These are phyloP conservation scores for Chlorodrepanis virens DNA, from an alignment of 2,113 vertebrate genomes.

Conservation along the genomic window DNA sequence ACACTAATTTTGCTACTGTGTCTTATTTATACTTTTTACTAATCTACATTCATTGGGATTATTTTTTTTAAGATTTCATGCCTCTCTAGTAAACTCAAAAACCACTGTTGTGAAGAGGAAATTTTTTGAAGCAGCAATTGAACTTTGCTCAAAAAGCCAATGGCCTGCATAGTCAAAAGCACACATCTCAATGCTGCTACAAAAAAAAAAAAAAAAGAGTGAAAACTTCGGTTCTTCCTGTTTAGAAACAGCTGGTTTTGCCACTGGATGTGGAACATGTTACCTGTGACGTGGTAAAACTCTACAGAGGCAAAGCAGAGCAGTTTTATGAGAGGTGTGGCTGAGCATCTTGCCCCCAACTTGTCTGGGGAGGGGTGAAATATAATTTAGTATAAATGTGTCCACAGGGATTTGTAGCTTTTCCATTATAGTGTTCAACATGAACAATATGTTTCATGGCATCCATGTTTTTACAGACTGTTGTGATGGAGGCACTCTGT, in stretches of 20 bases:
- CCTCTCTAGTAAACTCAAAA: neutral
- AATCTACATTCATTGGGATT: rapidly evolving
- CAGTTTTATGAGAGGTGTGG: neutral
- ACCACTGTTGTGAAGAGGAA: neutral
- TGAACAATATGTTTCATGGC: neutral
- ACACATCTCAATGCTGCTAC: neutral
- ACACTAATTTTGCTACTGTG: neutral
- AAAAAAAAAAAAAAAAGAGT: neutral
- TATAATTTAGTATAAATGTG: neutral
- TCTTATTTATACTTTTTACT: neutral
- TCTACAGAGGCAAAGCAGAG: neutral
- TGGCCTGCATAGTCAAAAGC: neutral
- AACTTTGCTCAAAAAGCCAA: neutral
- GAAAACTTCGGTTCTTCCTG: neutral
- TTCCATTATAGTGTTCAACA: neutral
- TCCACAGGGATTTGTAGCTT: neutral
- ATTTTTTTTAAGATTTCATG: neutral
- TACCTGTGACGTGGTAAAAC: neutral
- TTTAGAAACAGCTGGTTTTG: neutral
- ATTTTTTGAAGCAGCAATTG: neutral
- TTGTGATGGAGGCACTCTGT: neutral
- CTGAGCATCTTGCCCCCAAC: neutral
- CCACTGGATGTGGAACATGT: neutral
- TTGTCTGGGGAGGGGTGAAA: neutral
- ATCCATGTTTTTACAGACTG: neutral